Conservation (phyloP, 2,888 invertebrate species). For the Autographa pulchrina region DNA sequence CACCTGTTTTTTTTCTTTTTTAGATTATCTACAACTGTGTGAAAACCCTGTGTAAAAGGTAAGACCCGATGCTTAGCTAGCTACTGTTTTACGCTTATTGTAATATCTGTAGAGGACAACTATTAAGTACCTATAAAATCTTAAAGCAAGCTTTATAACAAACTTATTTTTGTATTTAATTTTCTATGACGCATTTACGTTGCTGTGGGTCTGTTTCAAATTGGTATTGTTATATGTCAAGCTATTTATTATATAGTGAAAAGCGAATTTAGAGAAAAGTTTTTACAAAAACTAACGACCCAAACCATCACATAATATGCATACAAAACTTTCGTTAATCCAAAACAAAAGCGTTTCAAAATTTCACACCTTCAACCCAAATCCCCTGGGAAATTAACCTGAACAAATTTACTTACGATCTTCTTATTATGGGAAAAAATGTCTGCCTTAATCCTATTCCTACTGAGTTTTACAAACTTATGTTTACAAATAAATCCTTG, state of each 20-base stretch:
- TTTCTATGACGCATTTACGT: too few relatives aligned
- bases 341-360: constrained; percentile 52
- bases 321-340: constrained; percentile 45
- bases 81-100: too few relatives aligned
- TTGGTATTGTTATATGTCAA: not conserved
- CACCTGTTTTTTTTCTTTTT: too few relatives aligned
- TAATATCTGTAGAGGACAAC: too few relatives aligned
- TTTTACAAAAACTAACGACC: constrained; percentile 6
- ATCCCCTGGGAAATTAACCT: constrained; percentile 74
- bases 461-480: constrained; percentile 72
- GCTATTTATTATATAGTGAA: not conserved
- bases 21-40: too few relatives aligned
- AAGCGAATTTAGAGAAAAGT: constrained; percentile 1
- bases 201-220: too few relatives aligned
- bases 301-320: constrained; percentile 13
- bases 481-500: constrained; percentile 35
- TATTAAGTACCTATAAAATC: too few relatives aligned
- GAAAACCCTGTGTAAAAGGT: too few relatives aligned
- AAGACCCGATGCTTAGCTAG: too few relatives aligned
- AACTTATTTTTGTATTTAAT: too few relatives aligned
- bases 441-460: constrained; percentile 66
- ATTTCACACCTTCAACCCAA: constrained; percentile 61
- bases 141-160: too few relatives aligned
- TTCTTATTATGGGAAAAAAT: constrained; percentile 63
- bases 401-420: constrained; percentile 60